Conservation (phyloP, 2,888 invertebrate species). For the Crocallis elinguaria region DNA sequence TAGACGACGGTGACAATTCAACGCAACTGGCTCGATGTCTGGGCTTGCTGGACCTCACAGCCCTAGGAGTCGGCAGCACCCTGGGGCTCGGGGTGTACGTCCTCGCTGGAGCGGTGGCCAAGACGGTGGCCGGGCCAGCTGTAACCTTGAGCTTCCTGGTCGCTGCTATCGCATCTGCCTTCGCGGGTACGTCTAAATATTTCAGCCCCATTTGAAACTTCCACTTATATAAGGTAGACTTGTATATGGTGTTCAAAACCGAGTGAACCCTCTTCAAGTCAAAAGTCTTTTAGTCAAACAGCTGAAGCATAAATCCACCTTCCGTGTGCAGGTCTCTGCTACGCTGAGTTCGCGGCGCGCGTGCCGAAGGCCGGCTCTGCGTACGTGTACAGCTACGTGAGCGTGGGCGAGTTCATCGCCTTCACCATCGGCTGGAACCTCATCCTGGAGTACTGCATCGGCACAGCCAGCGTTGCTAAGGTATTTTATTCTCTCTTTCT, state of each 20-base stretch:
- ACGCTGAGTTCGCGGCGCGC: conserved; percentile 95
- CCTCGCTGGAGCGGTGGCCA: conserved; percentile 95
- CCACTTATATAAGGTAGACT: no score
- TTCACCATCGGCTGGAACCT: conserved; percentile 98
- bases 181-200: conserved; percentile 88
- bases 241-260: no score
- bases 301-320: no score
- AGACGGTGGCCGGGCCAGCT: conserved; percentile 94
- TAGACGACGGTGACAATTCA: conserved; percentile 64
- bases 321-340: conserved; percentile 90
- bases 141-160: conserved; percentile 95
- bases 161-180: conserved; percentile 96
- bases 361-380: conserved; percentile 96
- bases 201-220: no score
- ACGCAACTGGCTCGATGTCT: conserved; percentile 87
- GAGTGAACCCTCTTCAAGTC: no score
- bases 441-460: conserved; percentile 94
- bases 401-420: conserved; percentile 95
- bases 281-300: no score
- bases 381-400: conserved; percentile 96
- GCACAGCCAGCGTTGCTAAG: conserved; percentile 91
- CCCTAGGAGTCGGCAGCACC: conserved; percentile 94
- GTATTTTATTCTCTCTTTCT: not conserved
- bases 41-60: conserved; percentile 92
- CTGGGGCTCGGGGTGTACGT: conserved; percentile 98